Conservation (phyloP, 2,113 vertebrate species). For the Tetrao urogallus region DNA sequence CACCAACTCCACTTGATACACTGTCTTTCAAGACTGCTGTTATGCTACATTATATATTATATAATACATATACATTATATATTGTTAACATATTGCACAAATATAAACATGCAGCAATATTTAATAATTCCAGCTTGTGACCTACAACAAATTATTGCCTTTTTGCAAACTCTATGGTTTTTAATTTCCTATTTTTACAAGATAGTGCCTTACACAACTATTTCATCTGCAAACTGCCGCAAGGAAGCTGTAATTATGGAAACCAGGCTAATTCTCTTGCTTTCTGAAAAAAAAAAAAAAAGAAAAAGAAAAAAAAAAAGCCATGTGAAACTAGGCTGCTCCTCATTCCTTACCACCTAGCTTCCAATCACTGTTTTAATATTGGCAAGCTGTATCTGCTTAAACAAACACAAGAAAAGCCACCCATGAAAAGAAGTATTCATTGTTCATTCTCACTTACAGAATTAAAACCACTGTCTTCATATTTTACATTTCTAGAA, state of each 20-base stretch:
- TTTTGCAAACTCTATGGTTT: neutral
- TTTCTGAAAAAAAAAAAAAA: neutral
- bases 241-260: neutral
- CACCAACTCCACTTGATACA: neutral
- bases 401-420: conserved; percentile 41
- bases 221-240: conserved; percentile 7
- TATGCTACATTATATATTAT: neutral
- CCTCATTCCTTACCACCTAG: neutral
- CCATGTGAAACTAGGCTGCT: neutral
- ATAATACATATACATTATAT: neutral
- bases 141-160: neutral
- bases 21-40: neutral
- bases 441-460: neutral
- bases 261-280: neutral
- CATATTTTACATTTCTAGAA: conserved; percentile 32
- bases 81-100: neutral
- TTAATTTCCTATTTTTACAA: neutral
- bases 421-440: neutral
- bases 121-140: neutral
- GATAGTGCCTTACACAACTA: neutral
- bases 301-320: neutral
- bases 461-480: neutral
- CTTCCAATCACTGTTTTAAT: conserved; percentile 4
- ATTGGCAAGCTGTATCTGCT: neutral
- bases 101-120: neutral